Evolutionary conservation across 2,888 invertebrate genomes (phyloP).

Genomic region (Noctua janthina): DNA sequence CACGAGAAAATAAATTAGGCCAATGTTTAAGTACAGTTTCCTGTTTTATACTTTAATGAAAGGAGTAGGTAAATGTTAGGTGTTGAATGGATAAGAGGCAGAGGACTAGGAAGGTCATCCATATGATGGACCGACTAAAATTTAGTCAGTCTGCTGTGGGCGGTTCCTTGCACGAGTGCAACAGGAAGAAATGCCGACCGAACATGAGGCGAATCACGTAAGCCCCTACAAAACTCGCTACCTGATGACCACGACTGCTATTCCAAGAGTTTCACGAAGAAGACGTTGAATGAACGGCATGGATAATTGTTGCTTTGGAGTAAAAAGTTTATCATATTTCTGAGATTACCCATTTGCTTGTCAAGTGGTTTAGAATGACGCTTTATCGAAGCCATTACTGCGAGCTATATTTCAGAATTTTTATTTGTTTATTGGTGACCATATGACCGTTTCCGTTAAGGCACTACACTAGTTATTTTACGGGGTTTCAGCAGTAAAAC

Average conservation of each 20-base stretch:
- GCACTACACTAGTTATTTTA: not conserved
- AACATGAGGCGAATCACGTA: not conserved
- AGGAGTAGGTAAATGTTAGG: not conserved
- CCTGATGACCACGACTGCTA: not conserved
- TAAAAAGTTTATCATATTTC: not conserved
- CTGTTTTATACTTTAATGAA: constrained; percentile 12
- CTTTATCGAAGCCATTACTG: not conserved
- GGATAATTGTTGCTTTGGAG: too few relatives aligned
- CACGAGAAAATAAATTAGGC: constrained; percentile 37
- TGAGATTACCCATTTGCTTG: not conserved
- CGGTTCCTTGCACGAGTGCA: not conserved
- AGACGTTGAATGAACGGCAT: not conserved
- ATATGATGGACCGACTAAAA: not conserved
- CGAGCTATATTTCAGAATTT: not conserved
- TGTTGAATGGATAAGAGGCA: not conserved
- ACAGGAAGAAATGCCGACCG: not conserved
- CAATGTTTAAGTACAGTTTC: constrained; percentile 29
- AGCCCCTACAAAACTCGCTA: not conserved
- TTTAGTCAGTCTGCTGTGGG: not conserved
- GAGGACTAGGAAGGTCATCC: not conserved
- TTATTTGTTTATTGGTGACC: not conserved
- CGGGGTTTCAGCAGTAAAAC: not conserved
- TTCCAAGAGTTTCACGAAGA: not conserved
- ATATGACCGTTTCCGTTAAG: not conserved
- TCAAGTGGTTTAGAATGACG: not conserved